Evolutionary conservation across 2,797 vertebrate species (phyloP), one percentile per base, ranked within the genome.

Genomic region (Phyllotis vaccarum): DNA sequence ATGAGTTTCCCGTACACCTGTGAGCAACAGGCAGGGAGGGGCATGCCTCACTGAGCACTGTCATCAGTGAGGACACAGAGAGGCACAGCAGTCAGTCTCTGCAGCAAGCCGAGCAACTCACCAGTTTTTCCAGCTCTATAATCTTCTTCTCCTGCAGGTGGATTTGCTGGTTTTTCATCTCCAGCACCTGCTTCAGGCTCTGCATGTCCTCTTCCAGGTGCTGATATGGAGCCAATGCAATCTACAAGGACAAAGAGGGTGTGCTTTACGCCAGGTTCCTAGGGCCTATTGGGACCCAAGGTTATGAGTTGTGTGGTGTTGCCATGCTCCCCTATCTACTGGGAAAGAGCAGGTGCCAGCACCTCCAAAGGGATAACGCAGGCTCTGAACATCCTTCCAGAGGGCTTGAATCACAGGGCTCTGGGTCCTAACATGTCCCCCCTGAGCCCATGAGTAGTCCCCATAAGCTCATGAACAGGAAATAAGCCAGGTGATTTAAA

Each of bases 121-220:
- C 99, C 99, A 99, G 99, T 98, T 99, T 99, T 97, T 99, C 99
- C 96, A 99, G 98, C 86, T 99, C 99, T 19, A 99, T 98, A 49
- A 99, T 99, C 98, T 99, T 99, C 96, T 99, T 98, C 83, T 99
- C 99, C 98, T 99, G 99, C 90, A 99, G 98, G 96, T 99, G 99
- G 96, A 99, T 99, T 95, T 99, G 99, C 93, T 99, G 99, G 97
- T 99, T 99, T 98, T 99, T 99, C 99, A 99, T 99, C 98, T 99
- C 99, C 94, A 99, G 97, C 88, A 99, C 99, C 62, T 99, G 99
- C 97, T 99, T 99, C 89, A 99, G 98, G 93, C 99, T 99, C 97
- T 99, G 99, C 98, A 99, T 98, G 92, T 99, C 99, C 97, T 99
- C 99, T 97, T 99, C 99, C 46, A 99, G 99, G 98, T 99, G 99